Percentiles rank a stretch among this genome's conserved stretches.
Conservation (phyloP, 2,113 vertebrate genomes). For the Leucoraja erinaceus region DNA sequence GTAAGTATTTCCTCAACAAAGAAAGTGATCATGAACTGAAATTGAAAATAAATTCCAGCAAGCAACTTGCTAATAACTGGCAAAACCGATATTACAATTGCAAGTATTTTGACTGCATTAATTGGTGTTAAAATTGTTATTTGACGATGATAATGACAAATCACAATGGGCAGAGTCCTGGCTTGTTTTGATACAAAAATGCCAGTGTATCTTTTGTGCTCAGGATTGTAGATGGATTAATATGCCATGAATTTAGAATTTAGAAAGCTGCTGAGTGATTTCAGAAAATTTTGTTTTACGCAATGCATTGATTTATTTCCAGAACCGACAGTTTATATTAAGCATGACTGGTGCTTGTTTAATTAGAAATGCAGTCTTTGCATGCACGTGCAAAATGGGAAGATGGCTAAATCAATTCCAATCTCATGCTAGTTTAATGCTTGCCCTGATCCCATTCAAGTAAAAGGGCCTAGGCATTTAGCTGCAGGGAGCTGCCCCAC, state of each 20-base stretch:
- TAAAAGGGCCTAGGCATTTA: too few relatives aligned
- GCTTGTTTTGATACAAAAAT: not conserved
- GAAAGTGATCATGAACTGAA: conserved; percentile 22
- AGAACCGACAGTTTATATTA: too few relatives aligned
- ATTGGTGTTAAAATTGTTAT: not conserved
- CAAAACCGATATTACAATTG: not conserved
- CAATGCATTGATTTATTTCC: too few relatives aligned
- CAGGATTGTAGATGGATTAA: not conserved
- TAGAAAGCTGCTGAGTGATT: too few relatives aligned
- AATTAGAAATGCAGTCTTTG: too few relatives aligned
- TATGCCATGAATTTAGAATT: not conserved
- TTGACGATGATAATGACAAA: not conserved
- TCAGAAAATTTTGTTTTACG: too few relatives aligned
- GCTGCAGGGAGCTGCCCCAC: too few relatives aligned
- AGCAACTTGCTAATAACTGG: not conserved
- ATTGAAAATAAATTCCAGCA: not conserved
- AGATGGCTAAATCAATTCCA: too few relatives aligned
- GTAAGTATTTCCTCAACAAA: conserved; percentile 48
- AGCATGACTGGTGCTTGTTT: too few relatives aligned
- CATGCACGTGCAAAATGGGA: too few relatives aligned
- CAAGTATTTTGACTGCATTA: not conserved
- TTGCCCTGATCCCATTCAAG: too few relatives aligned
- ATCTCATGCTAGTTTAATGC: too few relatives aligned
- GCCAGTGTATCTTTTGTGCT: not conserved
- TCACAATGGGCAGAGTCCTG: not conserved